Evolutionary conservation across 2,888 invertebrate genomes (phyloP).

Genomic region (Eupithecia pulchellata): DNA sequence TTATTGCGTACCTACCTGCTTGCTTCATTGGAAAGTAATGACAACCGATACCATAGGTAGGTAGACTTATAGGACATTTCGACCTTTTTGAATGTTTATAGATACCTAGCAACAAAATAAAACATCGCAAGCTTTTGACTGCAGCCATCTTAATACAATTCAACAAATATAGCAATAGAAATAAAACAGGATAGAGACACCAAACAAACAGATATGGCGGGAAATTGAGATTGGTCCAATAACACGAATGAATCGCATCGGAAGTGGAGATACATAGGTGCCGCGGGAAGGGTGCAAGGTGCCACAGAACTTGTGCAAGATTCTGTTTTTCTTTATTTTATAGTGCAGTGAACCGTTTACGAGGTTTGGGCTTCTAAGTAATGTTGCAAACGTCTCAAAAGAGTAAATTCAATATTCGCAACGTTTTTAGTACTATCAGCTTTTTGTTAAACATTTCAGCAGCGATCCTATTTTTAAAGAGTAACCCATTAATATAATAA

Average conservation of each 20-base stretch:
- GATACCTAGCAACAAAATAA: too few species aligned
- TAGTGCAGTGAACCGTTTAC: background rate
- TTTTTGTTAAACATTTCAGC: background rate
- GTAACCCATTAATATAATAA: too few species aligned
- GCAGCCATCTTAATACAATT: background rate
- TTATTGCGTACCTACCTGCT: constrained; percentile 43
- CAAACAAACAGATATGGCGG: constrained; percentile 42
- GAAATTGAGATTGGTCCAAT: constrained; percentile 54
- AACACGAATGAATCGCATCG: constrained; percentile 53
- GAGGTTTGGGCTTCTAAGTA: background rate
- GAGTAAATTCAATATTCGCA: background rate
- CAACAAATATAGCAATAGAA: constrained; percentile 13
- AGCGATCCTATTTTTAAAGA: background rate
- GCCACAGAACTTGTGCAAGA: background rate
- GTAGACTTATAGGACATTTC: background rate
- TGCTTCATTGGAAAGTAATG: constrained; percentile 11
- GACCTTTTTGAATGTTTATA: too few species aligned
- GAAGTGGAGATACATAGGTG: constrained; percentile 55
- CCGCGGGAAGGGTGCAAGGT: constrained; percentile 42
- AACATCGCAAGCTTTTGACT: background rate
- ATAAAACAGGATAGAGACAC: constrained; percentile 25
- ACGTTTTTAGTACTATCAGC: background rate
- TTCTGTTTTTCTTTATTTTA: background rate
- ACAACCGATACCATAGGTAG: background rate
- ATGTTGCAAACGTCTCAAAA: background rate